Base-by-base conservation (phyloP, 2,888 invertebrate species). In the Hipparchia semele region DNA sequence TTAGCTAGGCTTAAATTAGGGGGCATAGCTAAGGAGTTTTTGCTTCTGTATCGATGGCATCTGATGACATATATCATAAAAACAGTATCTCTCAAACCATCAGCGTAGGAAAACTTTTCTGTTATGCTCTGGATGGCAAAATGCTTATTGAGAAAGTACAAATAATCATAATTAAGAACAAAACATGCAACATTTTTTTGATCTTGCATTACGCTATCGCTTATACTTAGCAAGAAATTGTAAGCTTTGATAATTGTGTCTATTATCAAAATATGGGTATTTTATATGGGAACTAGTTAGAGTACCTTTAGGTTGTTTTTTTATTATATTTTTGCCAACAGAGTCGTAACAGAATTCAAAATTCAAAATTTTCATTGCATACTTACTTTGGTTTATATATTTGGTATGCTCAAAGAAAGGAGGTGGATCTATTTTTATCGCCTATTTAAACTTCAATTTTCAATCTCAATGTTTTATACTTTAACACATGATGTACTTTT, bases 381-480 rank as follows among this genome's bases (percentile, higher is more conserved):
- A 75, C 75, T 76, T 75, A 76, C 87, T 91, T 91, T 88, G 90
- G 90, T 86, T 86, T 79, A 77, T 82, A 86, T 85, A 86, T 86
- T 88, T 87, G 93, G 92, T 91, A 92, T 91, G 92, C 89, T 88
- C 86, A 87, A 89, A 88, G 85, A 88, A 87, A 89, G 89, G 90
- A 91, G 91, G 92, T 90, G 92, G 90, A 83, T 87, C 84, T 80
- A 71, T 72, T 71, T 72, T 60, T 71, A 65, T 73, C 72, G 71
- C 72, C 74, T 72, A 73, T 51, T 69, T 68, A 45, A 58, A 53
- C 39, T 71, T 73, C 59, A 54, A 62, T 56, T 59, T 58, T 70
- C 67, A 45, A 59, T 64, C 23, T 56, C 23, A 33, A 13, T 70
- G 58, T 73, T 62, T 45, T 61, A 45, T 58, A 59, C 23, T 49